These are phyloP conservation scores for Phenganax marumi DNA, from an alignment of 92 coral and sea anemone genomes.

Conservation along the genomic window DNA sequence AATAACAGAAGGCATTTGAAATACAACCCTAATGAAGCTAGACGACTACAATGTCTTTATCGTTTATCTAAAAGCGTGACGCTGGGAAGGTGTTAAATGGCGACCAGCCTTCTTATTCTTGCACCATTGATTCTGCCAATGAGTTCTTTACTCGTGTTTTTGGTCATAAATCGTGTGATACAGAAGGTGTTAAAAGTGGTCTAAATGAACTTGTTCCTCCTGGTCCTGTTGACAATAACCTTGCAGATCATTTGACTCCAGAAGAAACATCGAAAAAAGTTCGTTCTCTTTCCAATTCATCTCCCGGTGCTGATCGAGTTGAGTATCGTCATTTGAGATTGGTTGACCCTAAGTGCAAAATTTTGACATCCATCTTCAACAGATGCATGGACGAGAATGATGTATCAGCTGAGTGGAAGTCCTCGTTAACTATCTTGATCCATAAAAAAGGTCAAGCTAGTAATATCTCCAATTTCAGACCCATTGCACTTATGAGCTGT, in stretches of 20 bases:
- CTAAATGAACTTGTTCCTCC: background rate
- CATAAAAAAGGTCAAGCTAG: background rate
- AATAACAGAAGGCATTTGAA: background rate
- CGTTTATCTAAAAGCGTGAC: background rate
- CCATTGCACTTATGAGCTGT: background rate
- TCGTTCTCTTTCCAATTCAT: too few relatives aligned
- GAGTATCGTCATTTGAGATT: background rate
- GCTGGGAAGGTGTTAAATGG: background rate
- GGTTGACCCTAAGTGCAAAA: background rate
- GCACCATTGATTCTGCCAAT: background rate
- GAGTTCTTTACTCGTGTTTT: background rate
- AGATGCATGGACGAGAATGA: background rate
- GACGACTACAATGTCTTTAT: background rate
- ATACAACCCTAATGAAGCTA: background rate
- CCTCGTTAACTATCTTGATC: background rate
- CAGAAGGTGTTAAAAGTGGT: background rate
- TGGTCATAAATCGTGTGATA: background rate
- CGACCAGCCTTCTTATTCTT: background rate
- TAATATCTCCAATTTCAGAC: background rate
- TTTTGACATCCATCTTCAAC: background rate
- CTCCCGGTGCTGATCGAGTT: background rate
- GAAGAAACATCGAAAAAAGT: background rate
- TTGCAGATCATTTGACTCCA: background rate
- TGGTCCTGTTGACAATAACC: background rate
- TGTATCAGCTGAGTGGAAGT: too few relatives aligned